Percentiles rank a stretch among this genome's conserved stretches.
phyloP scores from a whole-genome alignment of 2,797 vertebrate genomes.

The Martes flavigula region DNA sequence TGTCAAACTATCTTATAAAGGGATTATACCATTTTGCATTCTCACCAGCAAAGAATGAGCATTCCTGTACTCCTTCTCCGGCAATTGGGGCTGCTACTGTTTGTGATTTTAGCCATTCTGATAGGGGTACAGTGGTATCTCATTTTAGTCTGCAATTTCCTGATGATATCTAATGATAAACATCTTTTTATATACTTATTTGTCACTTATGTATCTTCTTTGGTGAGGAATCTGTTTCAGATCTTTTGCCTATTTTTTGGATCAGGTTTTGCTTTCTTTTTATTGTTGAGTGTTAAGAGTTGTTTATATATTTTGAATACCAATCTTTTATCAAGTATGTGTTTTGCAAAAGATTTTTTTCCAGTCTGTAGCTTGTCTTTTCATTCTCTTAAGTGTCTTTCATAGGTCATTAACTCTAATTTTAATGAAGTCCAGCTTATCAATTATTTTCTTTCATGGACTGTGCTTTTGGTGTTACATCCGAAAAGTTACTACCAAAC shows the following conservation, averaged over 20 bases:
- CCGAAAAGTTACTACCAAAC: background rate
- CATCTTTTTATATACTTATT: background rate
- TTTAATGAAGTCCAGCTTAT: conserved; percentile 3
- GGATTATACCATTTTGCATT: background rate
- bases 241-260: background rate
- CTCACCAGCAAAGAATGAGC: background rate
- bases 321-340: background rate
- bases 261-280: background rate
- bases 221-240: background rate
- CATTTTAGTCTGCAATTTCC: background rate
- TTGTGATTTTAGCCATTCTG: background rate
- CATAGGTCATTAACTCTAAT: background rate
- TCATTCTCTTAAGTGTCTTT: background rate
- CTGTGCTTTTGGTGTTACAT: background rate
- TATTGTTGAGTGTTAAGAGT: background rate
- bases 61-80: background rate
- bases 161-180: background rate
- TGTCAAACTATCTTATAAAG: background rate
- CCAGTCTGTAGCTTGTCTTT: background rate
- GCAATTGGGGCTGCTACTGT: background rate
- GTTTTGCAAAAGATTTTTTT: background rate
- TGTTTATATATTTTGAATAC: background rate
- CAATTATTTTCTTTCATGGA: background rate
- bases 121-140: background rate
- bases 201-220: background rate